Conservation (phyloP, 1,140 invertebrate species). For the Elymnias hypermnestra region DNA sequence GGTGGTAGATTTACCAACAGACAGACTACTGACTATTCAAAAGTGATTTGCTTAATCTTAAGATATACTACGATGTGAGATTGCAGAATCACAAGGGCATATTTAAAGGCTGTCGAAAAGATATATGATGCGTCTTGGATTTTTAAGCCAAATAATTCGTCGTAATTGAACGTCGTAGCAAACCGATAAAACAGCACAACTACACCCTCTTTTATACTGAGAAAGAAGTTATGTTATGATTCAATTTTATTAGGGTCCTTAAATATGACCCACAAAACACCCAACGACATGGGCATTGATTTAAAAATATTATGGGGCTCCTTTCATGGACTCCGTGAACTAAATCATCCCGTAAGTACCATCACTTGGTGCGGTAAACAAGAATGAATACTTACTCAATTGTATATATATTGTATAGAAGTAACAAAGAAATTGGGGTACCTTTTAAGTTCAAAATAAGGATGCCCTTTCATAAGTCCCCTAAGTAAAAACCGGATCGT, state of each 20-base stretch:
- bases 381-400: conserved; percentile 39
- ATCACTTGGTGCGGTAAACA: conserved; percentile 49
- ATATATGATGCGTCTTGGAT: too few relatives aligned
- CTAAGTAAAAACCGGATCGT: conserved; percentile 24
- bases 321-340: conserved; percentile 13
- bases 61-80: too few relatives aligned
- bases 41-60: too few relatives aligned
- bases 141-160: too few relatives aligned
- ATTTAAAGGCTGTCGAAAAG: too few relatives aligned
- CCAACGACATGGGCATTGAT: neutral
- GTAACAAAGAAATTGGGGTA: conserved; percentile 32
- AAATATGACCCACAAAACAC: neutral
- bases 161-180: too few relatives aligned
- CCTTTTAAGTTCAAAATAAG: conserved; percentile 27
- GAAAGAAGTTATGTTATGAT: neutral
- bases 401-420: conserved; percentile 46
- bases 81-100: too few relatives aligned
- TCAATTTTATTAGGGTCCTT: neutral
- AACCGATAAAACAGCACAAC: too few relatives aligned
- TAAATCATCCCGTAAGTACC: conserved; percentile 26
- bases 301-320: conserved; percentile 9
- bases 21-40: too few relatives aligned
- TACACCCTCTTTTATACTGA: neutral
- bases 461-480: conserved; percentile 25
- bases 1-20: too few relatives aligned